phyloP scores from a whole-genome alignment of 2,797 vertebrate genomes.

The Tenualosa ilisha region DNA sequence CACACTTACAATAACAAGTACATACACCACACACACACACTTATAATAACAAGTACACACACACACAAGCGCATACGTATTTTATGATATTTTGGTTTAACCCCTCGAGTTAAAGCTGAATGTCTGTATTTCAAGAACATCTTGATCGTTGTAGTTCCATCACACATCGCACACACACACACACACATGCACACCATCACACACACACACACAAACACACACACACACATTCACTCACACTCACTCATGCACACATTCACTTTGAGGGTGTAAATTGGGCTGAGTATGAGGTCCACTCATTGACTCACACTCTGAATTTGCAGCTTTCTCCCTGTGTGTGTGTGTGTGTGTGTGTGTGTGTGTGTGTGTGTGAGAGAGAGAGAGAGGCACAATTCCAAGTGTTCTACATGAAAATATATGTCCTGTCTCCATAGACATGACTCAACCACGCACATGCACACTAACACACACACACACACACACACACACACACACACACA shows the following conservation, averaged over 20 bases:
- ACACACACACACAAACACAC: too few relatives aligned
- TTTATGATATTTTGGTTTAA: too few relatives aligned
- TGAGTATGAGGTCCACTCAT: slow-evolving; percentile 37
- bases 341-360: slow-evolving; percentile 44
- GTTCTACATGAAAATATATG: slow-evolving; percentile 69
- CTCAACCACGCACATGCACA: too few relatives aligned
- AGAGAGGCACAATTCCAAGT: slow-evolving; percentile 48
- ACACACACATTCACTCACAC: background rate
- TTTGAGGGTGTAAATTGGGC: background rate
- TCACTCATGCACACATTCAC: background rate
- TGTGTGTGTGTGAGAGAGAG: slow-evolving; percentile 22
- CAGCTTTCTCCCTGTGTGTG: slow-evolving; percentile 1
- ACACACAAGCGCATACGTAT: background rate
- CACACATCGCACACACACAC: too few relatives aligned
- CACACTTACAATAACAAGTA: background rate
- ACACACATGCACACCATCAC: too few relatives aligned
- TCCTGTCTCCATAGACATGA: too few relatives aligned
- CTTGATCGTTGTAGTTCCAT: too few relatives aligned
- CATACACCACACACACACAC: background rate
- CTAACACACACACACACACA: slow-evolving; percentile 42
- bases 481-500: slow-evolving; percentile 18
- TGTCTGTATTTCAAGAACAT: too few relatives aligned
- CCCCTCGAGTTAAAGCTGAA: too few relatives aligned
- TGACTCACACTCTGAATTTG: slow-evolving; percentile 43
- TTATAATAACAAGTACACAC: background rate